Conservation (phyloP, 2,113 vertebrate genomes). For the Merops nubicus region DNA sequence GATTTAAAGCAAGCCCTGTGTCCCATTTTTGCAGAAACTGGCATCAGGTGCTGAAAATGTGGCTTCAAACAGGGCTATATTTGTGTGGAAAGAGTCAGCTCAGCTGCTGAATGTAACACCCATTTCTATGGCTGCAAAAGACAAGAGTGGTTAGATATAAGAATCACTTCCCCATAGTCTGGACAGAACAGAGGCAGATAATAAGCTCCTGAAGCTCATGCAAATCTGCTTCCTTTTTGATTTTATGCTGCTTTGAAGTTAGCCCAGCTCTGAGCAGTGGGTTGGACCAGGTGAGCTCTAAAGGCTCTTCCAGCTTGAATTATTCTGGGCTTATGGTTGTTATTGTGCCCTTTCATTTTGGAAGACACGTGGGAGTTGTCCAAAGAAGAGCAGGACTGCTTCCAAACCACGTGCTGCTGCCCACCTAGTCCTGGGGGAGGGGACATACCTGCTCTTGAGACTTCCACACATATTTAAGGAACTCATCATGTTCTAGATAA, state of each 20-base stretch:
- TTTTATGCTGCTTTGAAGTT: background rate
- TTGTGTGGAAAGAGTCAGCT: background rate
- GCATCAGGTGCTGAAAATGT: background rate
- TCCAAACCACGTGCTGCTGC: background rate
- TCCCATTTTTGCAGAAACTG: background rate
- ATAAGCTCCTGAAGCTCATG: constrained; percentile 12
- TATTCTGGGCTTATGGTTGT: background rate
- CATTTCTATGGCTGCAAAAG: background rate
- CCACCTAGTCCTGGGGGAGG: background rate
- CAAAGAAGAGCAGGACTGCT: background rate
- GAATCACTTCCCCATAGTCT: background rate
- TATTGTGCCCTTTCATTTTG: background rate
- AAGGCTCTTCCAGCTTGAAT: background rate
- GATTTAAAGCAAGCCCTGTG: background rate
- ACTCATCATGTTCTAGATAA: background rate
- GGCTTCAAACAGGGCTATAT: background rate
- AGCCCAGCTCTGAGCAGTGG: background rate
- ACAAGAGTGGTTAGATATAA: background rate
- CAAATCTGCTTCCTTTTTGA: constrained; percentile 7
- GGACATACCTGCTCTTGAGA: background rate
- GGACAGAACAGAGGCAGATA: background rate
- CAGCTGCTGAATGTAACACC: background rate
- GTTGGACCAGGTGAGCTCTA: background rate
- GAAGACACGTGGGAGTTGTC: background rate
- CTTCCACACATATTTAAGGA: background rate